Conservation (phyloP, 2,797 vertebrate species). For the Merluccius polli region DNA sequence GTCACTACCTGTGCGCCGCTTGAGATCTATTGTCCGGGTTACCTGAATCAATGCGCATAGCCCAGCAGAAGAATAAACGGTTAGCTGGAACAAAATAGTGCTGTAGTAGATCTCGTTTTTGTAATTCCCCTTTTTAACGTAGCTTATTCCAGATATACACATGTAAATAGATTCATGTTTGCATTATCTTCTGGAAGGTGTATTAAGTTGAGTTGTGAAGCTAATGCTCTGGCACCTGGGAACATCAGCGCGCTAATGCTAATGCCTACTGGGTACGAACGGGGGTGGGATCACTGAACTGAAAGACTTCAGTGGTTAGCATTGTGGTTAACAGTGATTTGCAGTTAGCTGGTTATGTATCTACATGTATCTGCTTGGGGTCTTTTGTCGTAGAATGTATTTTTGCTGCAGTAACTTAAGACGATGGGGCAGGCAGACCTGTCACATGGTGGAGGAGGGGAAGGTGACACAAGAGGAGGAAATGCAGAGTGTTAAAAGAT, state of each 20-base stretch:
- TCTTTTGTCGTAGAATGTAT: slow-evolving; percentile 21
- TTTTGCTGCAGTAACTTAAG: slow-evolving; percentile 28
- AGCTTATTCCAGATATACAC: no score
- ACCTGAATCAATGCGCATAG: no score
- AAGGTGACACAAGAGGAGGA: slow-evolving; percentile 1
- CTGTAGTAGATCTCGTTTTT: not conserved
- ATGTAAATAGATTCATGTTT: no score
- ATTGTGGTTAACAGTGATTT: not conserved
- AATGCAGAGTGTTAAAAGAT: slow-evolving; percentile 16
- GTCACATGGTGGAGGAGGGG: slow-evolving; percentile 1
- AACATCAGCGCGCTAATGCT: no score
- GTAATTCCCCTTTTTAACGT: not conserved
- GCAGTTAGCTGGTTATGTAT: not conserved
- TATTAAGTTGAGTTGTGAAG: no score
- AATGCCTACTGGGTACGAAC: no score
- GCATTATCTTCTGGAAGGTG: no score
- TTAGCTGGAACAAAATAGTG: no score
- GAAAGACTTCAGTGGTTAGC: not conserved
- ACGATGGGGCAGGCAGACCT: slow-evolving; percentile 25
- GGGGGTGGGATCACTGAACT: not conserved
- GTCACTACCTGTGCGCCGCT: no score
- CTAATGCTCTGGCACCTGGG: no score
- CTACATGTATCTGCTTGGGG: not conserved
- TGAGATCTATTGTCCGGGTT: no score
- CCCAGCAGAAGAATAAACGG: no score